Base-by-base conservation (phyloP, 64 coral and sea anemone genomes). In the Cladopsammia gracilis region DNA sequence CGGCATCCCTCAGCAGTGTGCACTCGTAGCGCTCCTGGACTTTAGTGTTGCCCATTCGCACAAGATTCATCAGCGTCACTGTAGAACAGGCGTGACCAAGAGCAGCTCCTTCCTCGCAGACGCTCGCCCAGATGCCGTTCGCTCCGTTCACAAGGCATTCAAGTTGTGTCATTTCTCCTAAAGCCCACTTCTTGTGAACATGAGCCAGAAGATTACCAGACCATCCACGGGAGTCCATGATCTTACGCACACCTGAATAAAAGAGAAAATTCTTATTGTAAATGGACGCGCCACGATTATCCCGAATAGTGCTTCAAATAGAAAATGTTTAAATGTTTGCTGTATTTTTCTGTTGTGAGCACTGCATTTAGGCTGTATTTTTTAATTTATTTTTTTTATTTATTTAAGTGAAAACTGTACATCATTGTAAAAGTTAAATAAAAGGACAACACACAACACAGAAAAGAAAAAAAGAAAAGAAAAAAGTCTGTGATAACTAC, bases 21-120 rank as follows among this genome's bases (percentile, higher is more conserved):
- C 91, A 87, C 22, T 93, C 87, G 72, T 87, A 93, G 9, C 66
- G 60, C 5, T 68, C 43, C 43, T 69, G 82, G 19, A 93, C 73
- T 48, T 88, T 86, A 5, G 24, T 79, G 64, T 93, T 93, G 11
- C 83, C 74, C 83, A 88, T 79, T 56, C 73, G 74, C 18, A 93
- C 24, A 50, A 93, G 72, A 49, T 93, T 93, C 83, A 93, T 87
- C 56, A 93, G 50, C n/a, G 83, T 93, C 7, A 93, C 91, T 6
- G 59, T 88, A 18, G 84, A 93, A 65, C 51, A 93, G 1, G 91
- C 91, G 72, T 93, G 91, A 22, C 91, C 91, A 54, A 93, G 58
- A 20, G 83, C 91, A 20, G 91, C 91, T 44, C 91, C 91, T 79
- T 93, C 91, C 70, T 87, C 83, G 44, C 91, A 93, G 42, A 93